Base-by-base conservation (phyloP, 1,140 invertebrate species). In the Orchesella cincta region DNA sequence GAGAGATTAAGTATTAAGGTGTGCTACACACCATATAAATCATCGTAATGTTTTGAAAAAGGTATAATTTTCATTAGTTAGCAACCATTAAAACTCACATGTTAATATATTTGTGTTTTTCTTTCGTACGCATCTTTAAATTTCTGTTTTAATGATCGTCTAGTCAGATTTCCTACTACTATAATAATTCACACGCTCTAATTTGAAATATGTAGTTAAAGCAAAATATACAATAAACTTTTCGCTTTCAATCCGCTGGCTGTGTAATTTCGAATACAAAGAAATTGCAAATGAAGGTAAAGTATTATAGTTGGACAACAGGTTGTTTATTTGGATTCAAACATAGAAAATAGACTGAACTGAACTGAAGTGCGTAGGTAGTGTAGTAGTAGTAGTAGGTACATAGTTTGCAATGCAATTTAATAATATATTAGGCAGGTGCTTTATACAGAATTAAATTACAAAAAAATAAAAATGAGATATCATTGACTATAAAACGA, bases 391-490 rank as follows among this genome's bases (percentile, higher is more conserved):
- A 46, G 18, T 18, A 8, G 39, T 46, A 46, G 18, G 18, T 46
- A 8, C 18, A 46, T 18, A 46, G 18, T 5, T 46, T 46, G 18
- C 39, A 46, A 46, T 46, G 39, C 39, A 46, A 46, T 46, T n/a
- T 12, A 46, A 46, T 46, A 57, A 57, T 18, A 57, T 57, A 23
- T 18, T 8, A 18, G 54, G 3, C 14, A 57, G 12, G 12, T 46
- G 39, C 20, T 57, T 57, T 57, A 26, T 57, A 57, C 54, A 57
- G 54, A 23, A 57, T 57, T 57, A 57, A 57, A 57, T 57, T 57
- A 57, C 54, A 57, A 14, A 57, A 8, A 57, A 14, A 57, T 57
- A n/a, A n/a, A n/a, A n/a, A n/a, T n/a, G n/a, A n/a, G 54, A 57
- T 12, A 57, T 57, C 12, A 57, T 3, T 57, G 54, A 57, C 54